phyloP scores from a whole-genome alignment of 2,797 vertebrate species.

The Pseudochirops corinnae region DNA sequence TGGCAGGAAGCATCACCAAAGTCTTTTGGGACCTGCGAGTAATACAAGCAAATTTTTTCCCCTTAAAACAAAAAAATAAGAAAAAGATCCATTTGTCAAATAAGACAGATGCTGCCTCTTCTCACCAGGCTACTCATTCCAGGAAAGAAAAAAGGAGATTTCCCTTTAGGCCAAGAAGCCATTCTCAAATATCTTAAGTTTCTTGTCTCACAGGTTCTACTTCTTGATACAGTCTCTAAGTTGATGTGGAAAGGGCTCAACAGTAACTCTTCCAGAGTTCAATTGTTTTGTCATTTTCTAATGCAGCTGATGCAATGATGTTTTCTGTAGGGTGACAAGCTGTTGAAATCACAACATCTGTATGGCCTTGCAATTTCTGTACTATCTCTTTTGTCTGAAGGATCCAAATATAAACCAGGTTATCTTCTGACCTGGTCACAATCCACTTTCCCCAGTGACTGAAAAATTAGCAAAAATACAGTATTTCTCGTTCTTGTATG shows the following conservation, averaged over 20 bases:
- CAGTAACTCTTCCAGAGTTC: slow-evolving; percentile 99
- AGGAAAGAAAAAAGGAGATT: slow-evolving; percentile 68
- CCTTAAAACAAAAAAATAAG: background rate
- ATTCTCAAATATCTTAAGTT: slow-evolving; percentile 74
- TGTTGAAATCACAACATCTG: slow-evolving; percentile 98
- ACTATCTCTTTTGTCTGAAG: slow-evolving; percentile 99
- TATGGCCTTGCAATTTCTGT: slow-evolving; percentile 99
- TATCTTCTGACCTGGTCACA: slow-evolving; percentile 97
- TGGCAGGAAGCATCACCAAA: slow-evolving; percentile 51
- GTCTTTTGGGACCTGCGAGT: background rate
- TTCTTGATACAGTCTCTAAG: slow-evolving; percentile 72
- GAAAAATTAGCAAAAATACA: slow-evolving; percentile 99
- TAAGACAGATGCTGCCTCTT: slow-evolving; percentile 70
- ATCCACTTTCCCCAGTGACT: slow-evolving; percentile 99
- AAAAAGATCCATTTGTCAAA: slow-evolving; percentile 65
- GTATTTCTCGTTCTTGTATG: slow-evolving; percentile 99
- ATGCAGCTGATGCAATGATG: slow-evolving; percentile 97
- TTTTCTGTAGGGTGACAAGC: slow-evolving; percentile 99
- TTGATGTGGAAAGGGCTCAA: slow-evolving; percentile 84
- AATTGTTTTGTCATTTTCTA: slow-evolving; percentile 99
- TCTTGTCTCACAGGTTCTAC: slow-evolving; percentile 64
- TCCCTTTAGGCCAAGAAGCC: slow-evolving; percentile 78
- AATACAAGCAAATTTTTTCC: background rate
- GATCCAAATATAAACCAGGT: slow-evolving; percentile 99
- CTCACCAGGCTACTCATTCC: slow-evolving; percentile 53